Conservation (phyloP, 2,888 invertebrate species). For the Chesias legatella region DNA sequence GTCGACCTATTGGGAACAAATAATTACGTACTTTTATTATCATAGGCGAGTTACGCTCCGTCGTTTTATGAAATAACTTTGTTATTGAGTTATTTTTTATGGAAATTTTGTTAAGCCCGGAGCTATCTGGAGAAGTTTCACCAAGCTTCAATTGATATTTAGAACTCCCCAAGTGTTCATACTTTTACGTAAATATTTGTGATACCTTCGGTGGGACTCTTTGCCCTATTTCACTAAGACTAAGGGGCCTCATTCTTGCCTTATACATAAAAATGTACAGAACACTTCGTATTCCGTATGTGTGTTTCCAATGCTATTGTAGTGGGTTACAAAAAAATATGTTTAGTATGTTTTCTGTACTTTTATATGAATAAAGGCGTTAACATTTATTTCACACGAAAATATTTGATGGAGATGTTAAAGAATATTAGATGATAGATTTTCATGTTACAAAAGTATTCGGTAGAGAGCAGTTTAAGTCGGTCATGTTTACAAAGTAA, state of each 20-base stretch:
- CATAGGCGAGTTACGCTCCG: constrained; percentile 24
- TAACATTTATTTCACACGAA: constrained; percentile 7
- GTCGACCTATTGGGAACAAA: constrained; percentile 62
- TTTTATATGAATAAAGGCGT: too few relatives aligned
- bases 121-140: constrained; percentile 13
- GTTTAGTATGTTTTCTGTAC: too few relatives aligned
- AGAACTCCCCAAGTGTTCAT: constrained; percentile 31
- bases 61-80: constrained; percentile 24
- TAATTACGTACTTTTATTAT: constrained; percentile 34
- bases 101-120: constrained; percentile 18
- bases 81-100: constrained; percentile 32
- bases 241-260: not conserved
- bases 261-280: too few relatives aligned
- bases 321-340: too few relatives aligned
- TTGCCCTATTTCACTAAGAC: constrained; percentile 39
- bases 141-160: constrained; percentile 14
- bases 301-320: too few relatives aligned
- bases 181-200: constrained; percentile 39
- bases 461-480: not conserved
- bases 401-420: not conserved
- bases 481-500: not conserved
- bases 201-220: constrained; percentile 36
- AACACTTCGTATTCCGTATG: too few relatives aligned
- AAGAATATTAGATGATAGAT: constrained; percentile 1
- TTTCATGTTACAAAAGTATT: constrained; percentile 2